A percentile compares a stretch with the other conserved stretches of the same genome.
Evolutionary conservation across 2,113 vertebrate species (phyloP).

Genomic region (Coptodon rendalli): DNA sequence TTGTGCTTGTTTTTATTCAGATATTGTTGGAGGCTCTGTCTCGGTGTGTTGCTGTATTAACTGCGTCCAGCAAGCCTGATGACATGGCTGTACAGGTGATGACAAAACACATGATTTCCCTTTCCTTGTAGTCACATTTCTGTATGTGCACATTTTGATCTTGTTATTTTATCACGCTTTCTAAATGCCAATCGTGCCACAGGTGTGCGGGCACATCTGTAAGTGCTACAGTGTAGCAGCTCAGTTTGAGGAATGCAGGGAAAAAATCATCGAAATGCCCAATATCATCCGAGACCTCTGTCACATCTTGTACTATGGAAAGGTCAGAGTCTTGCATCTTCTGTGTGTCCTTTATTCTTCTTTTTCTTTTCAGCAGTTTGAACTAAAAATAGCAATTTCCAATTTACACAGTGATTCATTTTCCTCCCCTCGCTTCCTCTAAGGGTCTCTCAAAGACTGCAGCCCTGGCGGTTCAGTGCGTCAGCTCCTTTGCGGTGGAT

Average conservation of each 20-base stretch:
- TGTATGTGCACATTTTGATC: background rate
- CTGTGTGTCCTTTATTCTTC: background rate
- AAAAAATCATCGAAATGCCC: constrained; percentile 95
- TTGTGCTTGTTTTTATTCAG: constrained; percentile 52
- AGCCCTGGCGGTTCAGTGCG: constrained; percentile 85
- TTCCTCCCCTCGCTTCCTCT: background rate
- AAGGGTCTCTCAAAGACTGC: constrained; percentile 87
- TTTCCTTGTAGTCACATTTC: background rate
- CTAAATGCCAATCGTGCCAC: background rate
- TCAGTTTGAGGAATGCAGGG: constrained; percentile 96
- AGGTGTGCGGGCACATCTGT: constrained; percentile 96
- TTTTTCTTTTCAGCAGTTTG: background rate
- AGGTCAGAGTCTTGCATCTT: constrained; percentile 68
- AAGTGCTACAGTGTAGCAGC: constrained; percentile 95
- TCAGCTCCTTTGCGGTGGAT: constrained; percentile 94
- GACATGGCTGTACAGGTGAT: constrained; percentile 96
- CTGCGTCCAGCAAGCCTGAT: constrained; percentile 84
- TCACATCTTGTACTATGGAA: constrained; percentile 89
- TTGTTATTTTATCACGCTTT: background rate
- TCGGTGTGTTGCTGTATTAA: constrained; percentile 91
- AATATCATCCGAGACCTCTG: constrained; percentile 93
- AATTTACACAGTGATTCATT: background rate
- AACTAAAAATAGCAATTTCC: background rate
- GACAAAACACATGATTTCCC: background rate
- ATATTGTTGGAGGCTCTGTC: constrained; percentile 89